These are phyloP conservation scores for Torymus auratus DNA, from an alignment of 2,888 invertebrate species.

Conservation along the genomic window DNA sequence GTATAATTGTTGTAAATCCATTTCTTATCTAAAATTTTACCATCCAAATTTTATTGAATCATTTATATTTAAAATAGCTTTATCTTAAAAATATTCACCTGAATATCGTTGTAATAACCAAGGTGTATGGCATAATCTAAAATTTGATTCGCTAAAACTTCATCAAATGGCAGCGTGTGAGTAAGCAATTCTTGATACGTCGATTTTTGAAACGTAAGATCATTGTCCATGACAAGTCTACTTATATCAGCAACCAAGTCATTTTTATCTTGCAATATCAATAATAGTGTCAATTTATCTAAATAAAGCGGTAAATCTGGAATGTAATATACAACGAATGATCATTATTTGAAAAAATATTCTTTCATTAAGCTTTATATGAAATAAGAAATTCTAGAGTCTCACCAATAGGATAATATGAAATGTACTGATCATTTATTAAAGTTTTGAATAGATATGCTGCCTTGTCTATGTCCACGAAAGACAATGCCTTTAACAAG, in stretches of 20 bases:
- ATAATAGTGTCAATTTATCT: conserved; percentile 62
- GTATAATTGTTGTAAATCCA: conserved; percentile 58
- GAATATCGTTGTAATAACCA: conserved; percentile 63
- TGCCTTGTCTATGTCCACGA: conserved; percentile 62
- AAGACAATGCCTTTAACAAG: conserved; percentile 64
- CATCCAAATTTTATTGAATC: neutral
- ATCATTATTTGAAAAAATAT: neutral
- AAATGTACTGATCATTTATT: conserved; percentile 64
- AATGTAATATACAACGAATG: neutral
- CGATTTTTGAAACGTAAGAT: conserved; percentile 59
- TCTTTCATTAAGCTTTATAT: no score
- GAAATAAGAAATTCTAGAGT: conserved; percentile 1
- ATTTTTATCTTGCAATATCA: conserved; percentile 53
- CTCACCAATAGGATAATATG: conserved; percentile 68
- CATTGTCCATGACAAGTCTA: conserved; percentile 61
- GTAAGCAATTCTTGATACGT: conserved; percentile 63
- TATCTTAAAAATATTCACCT: conserved; percentile 59
- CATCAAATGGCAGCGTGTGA: conserved; percentile 61
- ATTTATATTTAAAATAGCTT: conserved; percentile 18
- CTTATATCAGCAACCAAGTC: conserved; percentile 59
- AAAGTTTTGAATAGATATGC: conserved; percentile 65
- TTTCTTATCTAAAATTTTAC: conserved; percentile 45
- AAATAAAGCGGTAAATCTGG: conserved; percentile 63
- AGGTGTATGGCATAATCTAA: conserved; percentile 64
- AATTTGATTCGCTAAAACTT: conserved; percentile 63